Evolutionary conservation across 2,113 vertebrate genomes (phyloP).

Genomic region (Pterocles burchelli): DNA sequence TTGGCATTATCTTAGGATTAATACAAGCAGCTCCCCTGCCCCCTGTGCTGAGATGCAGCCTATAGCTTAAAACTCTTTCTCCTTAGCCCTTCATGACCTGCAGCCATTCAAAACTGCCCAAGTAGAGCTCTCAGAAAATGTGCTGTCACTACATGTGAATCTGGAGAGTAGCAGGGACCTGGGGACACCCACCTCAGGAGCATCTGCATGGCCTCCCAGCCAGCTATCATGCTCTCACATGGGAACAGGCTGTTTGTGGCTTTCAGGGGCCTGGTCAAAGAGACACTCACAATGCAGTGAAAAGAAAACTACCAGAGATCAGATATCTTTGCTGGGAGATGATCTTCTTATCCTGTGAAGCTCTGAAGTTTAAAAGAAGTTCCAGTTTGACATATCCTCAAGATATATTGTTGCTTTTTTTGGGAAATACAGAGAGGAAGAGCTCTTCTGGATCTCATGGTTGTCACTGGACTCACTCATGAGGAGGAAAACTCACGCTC

Average conservation of each 20-base stretch:
- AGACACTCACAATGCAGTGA: background rate
- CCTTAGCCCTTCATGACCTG: background rate
- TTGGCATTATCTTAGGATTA: background rate
- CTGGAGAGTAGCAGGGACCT: background rate
- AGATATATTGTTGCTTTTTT: background rate
- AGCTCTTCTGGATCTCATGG: background rate
- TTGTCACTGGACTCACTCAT: background rate
- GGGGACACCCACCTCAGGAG: background rate
- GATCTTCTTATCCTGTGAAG: background rate
- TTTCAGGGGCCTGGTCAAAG: background rate
- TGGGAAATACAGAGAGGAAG: background rate
- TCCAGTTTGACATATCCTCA: background rate
- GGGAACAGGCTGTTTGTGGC: background rate
- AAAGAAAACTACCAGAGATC: background rate
- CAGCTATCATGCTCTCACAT: rapidly evolving
- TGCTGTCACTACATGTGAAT: background rate
- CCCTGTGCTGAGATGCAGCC: background rate
- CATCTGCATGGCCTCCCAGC: rapidly evolving
- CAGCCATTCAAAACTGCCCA: background rate
- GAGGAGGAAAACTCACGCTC: background rate
- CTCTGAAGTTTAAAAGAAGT: background rate
- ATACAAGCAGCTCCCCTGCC: background rate
- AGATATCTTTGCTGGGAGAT: background rate
- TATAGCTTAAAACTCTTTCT: background rate
- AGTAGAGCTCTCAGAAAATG: background rate